A percentile compares a stretch with the other conserved stretches of the same genome.
Evolutionary conservation across 2,797 vertebrate genomes (phyloP).

Genomic region (Xenops minutus): DNA sequence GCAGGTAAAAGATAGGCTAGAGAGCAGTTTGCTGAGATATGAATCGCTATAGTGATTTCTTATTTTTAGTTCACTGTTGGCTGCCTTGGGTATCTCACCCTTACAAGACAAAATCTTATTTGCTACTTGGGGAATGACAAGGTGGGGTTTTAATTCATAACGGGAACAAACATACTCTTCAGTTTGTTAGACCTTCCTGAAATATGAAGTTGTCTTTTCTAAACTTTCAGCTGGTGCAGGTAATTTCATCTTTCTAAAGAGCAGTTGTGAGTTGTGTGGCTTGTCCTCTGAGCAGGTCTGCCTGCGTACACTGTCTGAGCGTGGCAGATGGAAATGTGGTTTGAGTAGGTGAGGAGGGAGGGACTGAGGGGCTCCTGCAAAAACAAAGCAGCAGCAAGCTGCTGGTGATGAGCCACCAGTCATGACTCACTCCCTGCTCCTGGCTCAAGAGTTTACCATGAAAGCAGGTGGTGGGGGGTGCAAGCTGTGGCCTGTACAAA

Average conservation of each 20-base stretch:
- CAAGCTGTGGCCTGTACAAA: background rate
- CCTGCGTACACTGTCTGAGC: accelerated
- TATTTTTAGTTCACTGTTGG: background rate
- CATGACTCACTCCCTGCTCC: accelerated
- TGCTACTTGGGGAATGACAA: background rate
- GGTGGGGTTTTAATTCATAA: background rate
- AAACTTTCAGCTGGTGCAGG: background rate
- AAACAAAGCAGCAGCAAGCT: background rate
- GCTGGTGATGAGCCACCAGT: background rate
- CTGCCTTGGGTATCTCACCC: background rate
- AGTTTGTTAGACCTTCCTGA: background rate
- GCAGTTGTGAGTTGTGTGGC: background rate
- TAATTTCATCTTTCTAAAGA: background rate
- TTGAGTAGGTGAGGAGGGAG: background rate
- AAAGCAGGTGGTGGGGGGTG: background rate
- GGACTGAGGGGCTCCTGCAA: background rate
- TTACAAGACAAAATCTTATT: background rate
- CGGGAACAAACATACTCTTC: background rate
- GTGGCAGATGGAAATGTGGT: background rate
- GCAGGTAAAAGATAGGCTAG: background rate
- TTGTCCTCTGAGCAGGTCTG: background rate
- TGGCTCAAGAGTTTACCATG: background rate
- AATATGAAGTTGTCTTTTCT: background rate
- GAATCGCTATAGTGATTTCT: background rate
- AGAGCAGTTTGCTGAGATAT: background rate